phyloP scores from a whole-genome alignment of 2,797 vertebrate genomes.

The Mergus octosetaceus region DNA sequence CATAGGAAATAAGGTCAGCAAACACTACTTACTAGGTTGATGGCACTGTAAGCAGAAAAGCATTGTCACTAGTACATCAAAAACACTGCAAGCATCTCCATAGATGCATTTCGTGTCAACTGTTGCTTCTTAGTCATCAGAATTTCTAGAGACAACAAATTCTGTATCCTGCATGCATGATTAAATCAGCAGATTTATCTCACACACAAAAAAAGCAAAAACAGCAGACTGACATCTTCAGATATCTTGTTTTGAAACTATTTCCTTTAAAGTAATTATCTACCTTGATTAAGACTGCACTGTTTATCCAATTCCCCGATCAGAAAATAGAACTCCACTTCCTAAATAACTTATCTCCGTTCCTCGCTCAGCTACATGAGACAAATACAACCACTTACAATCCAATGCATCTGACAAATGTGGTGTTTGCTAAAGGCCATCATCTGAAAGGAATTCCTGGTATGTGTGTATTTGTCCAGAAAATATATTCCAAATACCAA shows the following conservation, averaged over 20 bases:
- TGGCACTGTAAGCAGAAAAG: not conserved
- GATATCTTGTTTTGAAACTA: not conserved
- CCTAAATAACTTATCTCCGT: not conserved
- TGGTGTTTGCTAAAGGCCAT: not conserved
- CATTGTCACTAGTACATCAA: not conserved
- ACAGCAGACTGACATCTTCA: not conserved
- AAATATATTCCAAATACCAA: not conserved
- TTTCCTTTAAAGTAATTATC: slow-evolving; percentile 9
- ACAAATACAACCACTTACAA: not conserved
- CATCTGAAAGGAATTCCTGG: not conserved
- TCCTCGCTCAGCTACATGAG: not conserved
- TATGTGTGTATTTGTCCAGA: not conserved
- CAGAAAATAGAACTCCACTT: not conserved
- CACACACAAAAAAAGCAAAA: not conserved
- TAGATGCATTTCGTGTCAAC: slow-evolving; percentile 28
- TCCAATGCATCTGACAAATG: not conserved
- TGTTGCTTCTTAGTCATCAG: slow-evolving; percentile 6
- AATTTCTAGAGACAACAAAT: slow-evolving; percentile 18
- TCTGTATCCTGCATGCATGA: not conserved
- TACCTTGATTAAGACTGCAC: not conserved
- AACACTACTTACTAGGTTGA: not conserved
- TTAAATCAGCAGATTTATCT: slow-evolving; percentile 21
- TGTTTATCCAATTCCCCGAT: not conserved
- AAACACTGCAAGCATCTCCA: not conserved
- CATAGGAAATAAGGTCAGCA: not conserved